These are phyloP conservation scores for Fregata magnificens DNA, from an alignment of 2,113 vertebrate genomes.

Conservation along the genomic window DNA sequence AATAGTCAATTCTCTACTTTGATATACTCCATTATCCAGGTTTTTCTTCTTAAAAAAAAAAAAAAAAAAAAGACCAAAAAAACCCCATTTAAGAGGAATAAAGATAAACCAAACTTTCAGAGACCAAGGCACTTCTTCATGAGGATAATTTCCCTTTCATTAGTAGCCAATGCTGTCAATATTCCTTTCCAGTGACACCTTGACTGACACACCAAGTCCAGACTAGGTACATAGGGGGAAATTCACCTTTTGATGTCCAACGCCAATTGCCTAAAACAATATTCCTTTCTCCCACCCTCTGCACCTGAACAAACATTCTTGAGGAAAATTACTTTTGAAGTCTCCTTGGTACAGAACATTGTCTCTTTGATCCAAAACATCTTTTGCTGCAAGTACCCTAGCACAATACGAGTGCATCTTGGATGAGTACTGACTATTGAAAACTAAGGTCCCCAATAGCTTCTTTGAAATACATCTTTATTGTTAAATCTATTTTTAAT, in stretches of 20 bases:
- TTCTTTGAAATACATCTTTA: background rate
- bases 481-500: background rate
- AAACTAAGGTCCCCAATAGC: background rate
- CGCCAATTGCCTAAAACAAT: background rate
- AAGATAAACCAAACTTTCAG: background rate
- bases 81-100: background rate
- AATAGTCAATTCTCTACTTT: background rate
- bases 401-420: background rate
- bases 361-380: constrained; percentile 30
- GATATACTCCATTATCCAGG: background rate
- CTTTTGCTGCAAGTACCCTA: background rate
- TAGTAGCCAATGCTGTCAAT: background rate
- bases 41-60: background rate
- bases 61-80: background rate
- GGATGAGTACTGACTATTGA: background rate
- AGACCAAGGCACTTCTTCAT: background rate
- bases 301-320: constrained; percentile 60
- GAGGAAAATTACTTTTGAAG: constrained; percentile 15
- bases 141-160: background rate
- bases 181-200: background rate
- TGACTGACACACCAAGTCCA: background rate
- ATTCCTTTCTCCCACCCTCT: background rate
- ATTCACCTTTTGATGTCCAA: constrained; percentile 37
- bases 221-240: background rate
- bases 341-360: background rate